Evolutionary conservation across 1,140 invertebrate genomes (phyloP), one percentile per base, ranked within the genome.

Genomic region (Penaeus chinensis): DNA sequence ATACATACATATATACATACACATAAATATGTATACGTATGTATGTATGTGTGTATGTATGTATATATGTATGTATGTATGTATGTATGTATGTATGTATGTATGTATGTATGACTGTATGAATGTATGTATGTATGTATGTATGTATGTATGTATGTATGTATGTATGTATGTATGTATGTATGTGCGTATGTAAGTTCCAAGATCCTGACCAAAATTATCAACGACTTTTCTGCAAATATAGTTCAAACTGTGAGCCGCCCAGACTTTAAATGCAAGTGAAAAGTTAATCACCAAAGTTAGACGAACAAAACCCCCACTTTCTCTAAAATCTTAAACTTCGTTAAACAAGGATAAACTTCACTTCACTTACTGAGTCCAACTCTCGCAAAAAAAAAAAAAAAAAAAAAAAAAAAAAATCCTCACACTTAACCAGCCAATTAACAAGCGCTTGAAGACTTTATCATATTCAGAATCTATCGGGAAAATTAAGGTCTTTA

Each of bases 351-450:
- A 85, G 47, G 82, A 65, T 19, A 81, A 91, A 27, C 89, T 87
- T 60, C 80, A 87, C 85, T 91, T 80, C 27, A n/a, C 89, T 24
- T 69, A 89, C 82, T 89, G 87, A 87, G 61, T 42, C 89, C 91
- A 91, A 90, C 88, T 79, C 89, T 1, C 77, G 80, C 0, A 32
- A 32, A 32, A 54, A 54, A 16, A 54, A 54, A 13, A 32, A 32
- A 32, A 32, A 54, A 54, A 16, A 54, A 54, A 13, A n/a, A 32
- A 32, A 32, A 32, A 54, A 54, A 16, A 54, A 54, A 13, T 16
- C 54, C 54, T 54, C 2, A 54, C 54, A 54, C 54, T 54, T 54
- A 54, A 54, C 54, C 16, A 54, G 54, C 54, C 54, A 54, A 54
- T 54, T 54, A 54, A 54, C 54, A 54, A 54, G 54, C 10, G 54